Evolutionary conservation across 2,888 invertebrate genomes (phyloP).

Genomic region (Netelia melanura): DNA sequence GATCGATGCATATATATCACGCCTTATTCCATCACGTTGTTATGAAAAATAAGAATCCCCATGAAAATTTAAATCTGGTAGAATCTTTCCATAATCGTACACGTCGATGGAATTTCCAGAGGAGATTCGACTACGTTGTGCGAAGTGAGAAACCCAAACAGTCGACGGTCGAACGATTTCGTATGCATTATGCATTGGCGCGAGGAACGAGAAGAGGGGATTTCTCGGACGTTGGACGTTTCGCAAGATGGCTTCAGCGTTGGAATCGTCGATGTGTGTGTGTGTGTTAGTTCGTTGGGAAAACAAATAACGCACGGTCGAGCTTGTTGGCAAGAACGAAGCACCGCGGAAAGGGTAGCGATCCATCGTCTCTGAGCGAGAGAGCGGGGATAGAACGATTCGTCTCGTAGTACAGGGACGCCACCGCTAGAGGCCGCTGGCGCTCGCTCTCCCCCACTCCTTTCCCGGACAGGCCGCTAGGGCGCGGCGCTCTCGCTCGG

Average conservation of each 20-base stretch:
- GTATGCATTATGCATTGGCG: conserved; percentile 67
- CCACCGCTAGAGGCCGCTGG: neutral
- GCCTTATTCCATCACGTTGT: too few species aligned
- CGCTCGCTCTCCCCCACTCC: neutral
- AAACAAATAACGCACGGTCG: conserved; percentile 59
- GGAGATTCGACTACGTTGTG: neutral
- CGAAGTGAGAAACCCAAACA: conserved; percentile 38
- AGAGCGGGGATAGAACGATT: neutral
- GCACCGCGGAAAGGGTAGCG: conserved; percentile 13
- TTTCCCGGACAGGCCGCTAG: neutral
- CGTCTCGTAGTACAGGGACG: neutral
- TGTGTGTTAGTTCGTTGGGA: conserved; percentile 49
- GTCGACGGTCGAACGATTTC: conserved; percentile 57
- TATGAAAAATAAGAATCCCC: too few species aligned
- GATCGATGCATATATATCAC: too few species aligned
- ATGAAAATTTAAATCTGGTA: too few species aligned
- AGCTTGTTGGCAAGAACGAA: conserved; percentile 25
- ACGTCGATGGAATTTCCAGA: neutral
- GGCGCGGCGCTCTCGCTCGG: conserved; percentile 14
- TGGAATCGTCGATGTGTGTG: conserved; percentile 19
- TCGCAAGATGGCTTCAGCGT: neutral
- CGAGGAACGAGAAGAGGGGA: neutral
- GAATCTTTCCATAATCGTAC: neutral
- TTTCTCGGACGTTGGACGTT: conserved; percentile 8
- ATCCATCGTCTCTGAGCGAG: conserved; percentile 18